Evolutionary conservation across 2,113 vertebrate species (phyloP).

Genomic region (Tragelaphus buxtoni): DNA sequence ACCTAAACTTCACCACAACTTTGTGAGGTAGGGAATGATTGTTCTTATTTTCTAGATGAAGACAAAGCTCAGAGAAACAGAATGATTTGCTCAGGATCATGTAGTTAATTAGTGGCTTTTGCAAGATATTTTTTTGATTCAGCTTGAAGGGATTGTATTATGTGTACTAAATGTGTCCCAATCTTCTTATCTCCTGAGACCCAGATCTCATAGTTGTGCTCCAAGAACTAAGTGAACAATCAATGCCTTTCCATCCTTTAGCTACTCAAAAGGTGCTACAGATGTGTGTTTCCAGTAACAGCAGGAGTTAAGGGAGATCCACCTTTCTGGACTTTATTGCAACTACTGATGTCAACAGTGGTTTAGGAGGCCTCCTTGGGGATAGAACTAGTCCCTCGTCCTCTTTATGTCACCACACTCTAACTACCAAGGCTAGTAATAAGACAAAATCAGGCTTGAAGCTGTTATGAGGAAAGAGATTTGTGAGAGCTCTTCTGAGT

Average conservation of each 20-base stretch:
- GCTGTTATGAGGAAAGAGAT: background rate
- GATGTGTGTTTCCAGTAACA: background rate
- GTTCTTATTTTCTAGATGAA: background rate
- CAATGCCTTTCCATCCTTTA: background rate
- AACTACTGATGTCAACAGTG: background rate
- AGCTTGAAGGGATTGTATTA: background rate
- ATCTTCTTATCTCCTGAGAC: background rate
- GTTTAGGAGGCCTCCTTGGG: background rate
- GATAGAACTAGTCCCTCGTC: background rate
- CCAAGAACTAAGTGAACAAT: background rate
- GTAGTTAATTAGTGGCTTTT: background rate
- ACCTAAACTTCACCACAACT: background rate
- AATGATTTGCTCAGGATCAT: background rate
- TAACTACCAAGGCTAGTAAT: background rate
- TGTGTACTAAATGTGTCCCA: background rate
- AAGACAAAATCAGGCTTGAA: background rate
- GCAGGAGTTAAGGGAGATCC: background rate
- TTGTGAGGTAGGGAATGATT: background rate
- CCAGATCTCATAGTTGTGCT: background rate
- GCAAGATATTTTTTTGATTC: background rate
- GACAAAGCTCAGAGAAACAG: background rate
- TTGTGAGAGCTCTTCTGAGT: background rate
- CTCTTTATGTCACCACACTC: background rate
- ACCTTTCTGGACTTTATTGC: background rate
- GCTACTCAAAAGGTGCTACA: background rate